Base-by-base conservation (phyloP, 2,797 vertebrate species). In the Peromyscus nudipes region DNA sequence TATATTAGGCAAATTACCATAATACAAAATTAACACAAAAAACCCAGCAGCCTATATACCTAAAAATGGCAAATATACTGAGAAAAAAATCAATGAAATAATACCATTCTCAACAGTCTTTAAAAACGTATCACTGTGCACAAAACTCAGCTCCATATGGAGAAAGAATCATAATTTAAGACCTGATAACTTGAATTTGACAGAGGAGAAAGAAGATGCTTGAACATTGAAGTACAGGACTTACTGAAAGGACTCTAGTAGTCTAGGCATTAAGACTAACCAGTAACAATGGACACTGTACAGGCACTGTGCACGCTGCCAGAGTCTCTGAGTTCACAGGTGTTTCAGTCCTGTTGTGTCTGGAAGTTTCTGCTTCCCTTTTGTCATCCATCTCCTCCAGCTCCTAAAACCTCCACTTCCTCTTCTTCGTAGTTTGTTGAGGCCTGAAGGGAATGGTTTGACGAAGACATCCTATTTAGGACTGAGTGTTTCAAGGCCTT, bases 301-400 rank as follows among this genome's bases (percentile, higher is more conserved):
- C 2, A 40, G 9, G 9, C 6, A 4, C 37, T 73, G 9, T 23
- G n/a, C 3, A 37, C 37, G n/a, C 1, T 23, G n/a, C 19, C 3
- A 40, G 9, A 40, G 8, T 40, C 69, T 23, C 37, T 40, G 67
- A 73, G 69, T 73, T 40, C 8, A 37, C 23, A 37, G 37, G 69
- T 73, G n/a, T 73, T 73, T 73, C 4, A 73, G 19, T 37, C 19
- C 19, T 40, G 9, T 40, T 73, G n/a, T 73, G 19, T 37, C 69
- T 23, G 19, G 69, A 40, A 73, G 37, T 23, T 23, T 40, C 37
- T 21, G 11, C 37, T 73, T 73, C 4, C 29, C 21, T 10, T 40
- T 37, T 73, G 19, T 73, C 69, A 40, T 21, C 23, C 4, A 25
- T 21, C n/a, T 25, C 37, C 1, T 37, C 21, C 4, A 34, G 9